These are phyloP conservation scores for Astreopora myriophthalma DNA, from an alignment of 64 coral and sea anemone genomes.

Conservation along the genomic window DNA sequence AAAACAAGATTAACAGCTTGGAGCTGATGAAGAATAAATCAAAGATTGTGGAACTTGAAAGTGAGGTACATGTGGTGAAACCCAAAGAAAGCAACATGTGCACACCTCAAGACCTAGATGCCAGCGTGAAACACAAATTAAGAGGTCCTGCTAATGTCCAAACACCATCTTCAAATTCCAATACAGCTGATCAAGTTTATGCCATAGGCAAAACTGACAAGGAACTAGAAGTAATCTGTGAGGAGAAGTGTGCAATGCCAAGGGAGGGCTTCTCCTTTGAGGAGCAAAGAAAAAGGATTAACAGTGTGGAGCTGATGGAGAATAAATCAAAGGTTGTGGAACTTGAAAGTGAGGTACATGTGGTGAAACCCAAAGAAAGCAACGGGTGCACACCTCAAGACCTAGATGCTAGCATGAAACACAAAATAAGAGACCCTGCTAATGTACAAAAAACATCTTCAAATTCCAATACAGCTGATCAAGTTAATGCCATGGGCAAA, in stretches of 20 bases:
- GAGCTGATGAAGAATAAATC: neutral
- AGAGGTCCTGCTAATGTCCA: neutral
- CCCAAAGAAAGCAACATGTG: neutral
- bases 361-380: neutral
- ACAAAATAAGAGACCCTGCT: neutral
- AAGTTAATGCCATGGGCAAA: neutral
- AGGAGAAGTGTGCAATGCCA: neutral
- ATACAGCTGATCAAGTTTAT: neutral
- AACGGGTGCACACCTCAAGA: neutral
- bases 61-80: no score
- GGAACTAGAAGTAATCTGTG: neutral
- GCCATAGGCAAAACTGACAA: neutral
- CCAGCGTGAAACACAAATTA: neutral
- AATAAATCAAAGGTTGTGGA: neutral
- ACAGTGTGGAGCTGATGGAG: neutral
- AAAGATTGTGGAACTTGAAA: neutral
- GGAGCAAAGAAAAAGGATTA: neutral
- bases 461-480: neutral
- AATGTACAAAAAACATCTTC: neutral
- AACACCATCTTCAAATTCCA: neutral
- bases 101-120: no score
- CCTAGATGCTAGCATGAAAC: no score
- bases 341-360: neutral
- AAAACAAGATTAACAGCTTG: neutral
- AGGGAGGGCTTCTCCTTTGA: neutral